Base-by-base conservation (phyloP, 2,113 vertebrate species). In the Colinus virginianus region DNA sequence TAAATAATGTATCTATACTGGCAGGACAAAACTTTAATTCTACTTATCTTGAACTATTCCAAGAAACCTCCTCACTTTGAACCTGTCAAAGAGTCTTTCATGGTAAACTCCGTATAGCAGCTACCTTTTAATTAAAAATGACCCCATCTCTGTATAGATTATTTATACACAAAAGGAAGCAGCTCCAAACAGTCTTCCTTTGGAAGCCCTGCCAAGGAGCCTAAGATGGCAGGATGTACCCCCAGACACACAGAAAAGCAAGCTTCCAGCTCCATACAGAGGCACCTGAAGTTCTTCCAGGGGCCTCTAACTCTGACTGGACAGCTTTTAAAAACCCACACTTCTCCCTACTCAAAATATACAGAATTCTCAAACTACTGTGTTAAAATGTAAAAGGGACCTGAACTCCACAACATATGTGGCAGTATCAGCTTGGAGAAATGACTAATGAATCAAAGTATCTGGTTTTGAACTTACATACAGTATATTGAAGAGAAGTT, bases 321-420 rank as follows among this genome's bases (percentile, higher is more conserved):
- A 84, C 43, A 86, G 43, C 51, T 86, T 79, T 38, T 6, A 16
- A 77, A 89, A 95, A 92, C 46, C 68, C 75, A 79, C 61, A 78
- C 25, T 93, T 83, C 22, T 11, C 28, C 63, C 67, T 38, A 82
- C 17, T 34, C 22, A 74, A 94, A 93, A 92, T 4, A 80, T 6
- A 87, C 9, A 74, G 13, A 93, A 84, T 42, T 67, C 79, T 80
- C 42, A 78, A 19, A 25, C 74, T 55, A 63, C 32, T n/a, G 15
- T 34, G 74, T 94, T 46, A 74, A 70, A 91, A 6, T 40, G 21
- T 49, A 77, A 58, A 69, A 86, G 9, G 32, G 20, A 69, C 53
- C 68, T 49, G 58, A 68, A 82, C 32, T 23, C 13, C 17, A 56
- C 11, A 68, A 74, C 74, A 22, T 16, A 62, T 0, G 1, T 11